Evolutionary conservation across 2,113 vertebrate genomes (phyloP), one percentile per base, ranked within the genome.

Genomic region (Lota lota): DNA sequence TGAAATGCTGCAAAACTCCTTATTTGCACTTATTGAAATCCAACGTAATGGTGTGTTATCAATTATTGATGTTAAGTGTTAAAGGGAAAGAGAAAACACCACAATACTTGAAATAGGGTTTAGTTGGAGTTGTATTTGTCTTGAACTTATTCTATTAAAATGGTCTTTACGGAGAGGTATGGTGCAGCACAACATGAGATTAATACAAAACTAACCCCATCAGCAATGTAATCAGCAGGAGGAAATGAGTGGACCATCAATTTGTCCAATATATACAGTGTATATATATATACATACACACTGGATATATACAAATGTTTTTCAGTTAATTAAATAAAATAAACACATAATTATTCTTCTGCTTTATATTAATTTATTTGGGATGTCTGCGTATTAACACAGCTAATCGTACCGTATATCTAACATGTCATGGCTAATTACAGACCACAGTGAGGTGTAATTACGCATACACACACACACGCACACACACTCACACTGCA

Each of bases 381-480:
- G 70, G 75, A 80, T 89, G 88, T 88, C 89, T 90, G 82, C 79
- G 88, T 90, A 89, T 88, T 88, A 89, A 88, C 78, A 72, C 79
- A 80, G 77, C 84, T 92, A 88, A 92, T 90, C 81, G 64, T 78
- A 73, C 59, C 28, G 66, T 83, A 86, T 86, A 83, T 88, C 79
- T 78, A 85, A 85, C 81, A 79, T 82, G 84, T 83, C 89, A 82
- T 63, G 82, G 77, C 80, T 92, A 89, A 91, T 92, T 90, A 87
- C 74, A 63, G 72, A 74, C 66, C 81, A 73, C 79, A 80, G 68
- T 47, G 50, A 61, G 74, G 64, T 72, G 73, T 72, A 76, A 58
- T 71, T 63, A 63, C 57, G 68, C 18, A 21, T 19, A 40, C 62
- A 19, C 57, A 21, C 36, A 21, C 24, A 70, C 22, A 61, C 57